Conservation (phyloP, 2,888 invertebrate genomes). For the Tenthredo livida region DNA sequence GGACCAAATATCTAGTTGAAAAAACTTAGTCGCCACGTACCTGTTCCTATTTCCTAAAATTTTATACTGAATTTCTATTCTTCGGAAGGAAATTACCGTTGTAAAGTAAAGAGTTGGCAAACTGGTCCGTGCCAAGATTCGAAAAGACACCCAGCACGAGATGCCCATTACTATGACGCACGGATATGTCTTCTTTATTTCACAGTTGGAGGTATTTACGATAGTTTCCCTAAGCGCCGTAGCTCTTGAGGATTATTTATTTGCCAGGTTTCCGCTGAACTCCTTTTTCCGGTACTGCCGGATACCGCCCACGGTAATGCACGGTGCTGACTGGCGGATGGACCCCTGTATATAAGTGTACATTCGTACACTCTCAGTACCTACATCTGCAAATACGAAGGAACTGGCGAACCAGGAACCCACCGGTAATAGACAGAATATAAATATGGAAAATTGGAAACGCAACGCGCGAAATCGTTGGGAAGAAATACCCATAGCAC, state of each 20-base stretch:
- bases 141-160: conserved; percentile 34
- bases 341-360: conserved; percentile 14
- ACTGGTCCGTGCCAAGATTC: conserved; percentile 27
- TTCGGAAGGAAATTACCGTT: not conserved
- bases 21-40: not conserved
- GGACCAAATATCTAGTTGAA: not conserved
- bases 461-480: not conserved
- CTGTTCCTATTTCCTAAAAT: not conserved
- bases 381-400: not conserved
- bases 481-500: not conserved
- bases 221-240: conserved; percentile 65
- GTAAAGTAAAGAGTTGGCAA: conserved; percentile 26
- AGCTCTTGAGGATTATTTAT: conserved; percentile 73
- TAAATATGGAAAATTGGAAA: conserved; percentile 17
- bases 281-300: conserved; percentile 70
- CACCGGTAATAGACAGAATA: conserved; percentile 16
- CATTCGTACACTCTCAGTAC: not conserved
- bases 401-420: conserved; percentile 1
- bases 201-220: conserved; percentile 61
- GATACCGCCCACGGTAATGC: conserved; percentile 73
- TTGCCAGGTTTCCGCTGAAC: conserved; percentile 73
- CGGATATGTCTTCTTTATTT: conserved; percentile 46
- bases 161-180: conserved; percentile 38
- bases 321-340: conserved; percentile 61
- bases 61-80: not conserved